Evolutionary conservation across 2,888 invertebrate species (phyloP), one percentile per base, ranked within the genome.

Genomic region (Pollenia angustigena): DNA sequence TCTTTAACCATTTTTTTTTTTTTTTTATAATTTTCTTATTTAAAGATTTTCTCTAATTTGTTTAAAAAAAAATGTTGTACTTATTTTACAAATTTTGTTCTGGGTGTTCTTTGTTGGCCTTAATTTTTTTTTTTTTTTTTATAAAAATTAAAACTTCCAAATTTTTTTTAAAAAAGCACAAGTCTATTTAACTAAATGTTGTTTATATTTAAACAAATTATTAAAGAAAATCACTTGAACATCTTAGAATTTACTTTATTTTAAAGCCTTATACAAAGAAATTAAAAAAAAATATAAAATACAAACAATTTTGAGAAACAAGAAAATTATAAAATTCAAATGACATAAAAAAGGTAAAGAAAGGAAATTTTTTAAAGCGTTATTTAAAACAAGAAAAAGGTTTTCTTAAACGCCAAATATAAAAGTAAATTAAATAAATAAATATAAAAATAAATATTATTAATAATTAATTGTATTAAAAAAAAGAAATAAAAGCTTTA

Each of bases 371-470:
- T 81, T 80, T 60, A 79, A 84, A 66, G 84, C 84, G 84, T 85
- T 85, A 83, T 80, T 64, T 81, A 50, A 84, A 86, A 78, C 76
- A 81, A 81, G 76, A 81, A 78, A 83, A 87, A 78, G 84, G 87
- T 87, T 87, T 87, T 87, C 87, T 87, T 84, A 81, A 81, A 87
- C 84, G 87, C 87, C 87, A 87, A 87, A 87, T 87, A 87, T 76
- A 85, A 80, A 81, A 79, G 32, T 74, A 66, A 80, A 74, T 16
- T 48, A 78, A 68, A n/a, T 56, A 50, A 68, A 18, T 48, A 42
- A 44, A 58, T 23, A 7, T n/a, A 23, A 56, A 58, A 50, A 66
- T 42, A 81, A 50, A 75, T 75, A 40, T 16, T 66, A 66, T 42
- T 78, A 50, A 75, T 81, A 40, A 32, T 66, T 69, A 74, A 71